Evolutionary conservation across 2,797 vertebrate species (phyloP).

Genomic region (Chaetodon trifasciatus): DNA sequence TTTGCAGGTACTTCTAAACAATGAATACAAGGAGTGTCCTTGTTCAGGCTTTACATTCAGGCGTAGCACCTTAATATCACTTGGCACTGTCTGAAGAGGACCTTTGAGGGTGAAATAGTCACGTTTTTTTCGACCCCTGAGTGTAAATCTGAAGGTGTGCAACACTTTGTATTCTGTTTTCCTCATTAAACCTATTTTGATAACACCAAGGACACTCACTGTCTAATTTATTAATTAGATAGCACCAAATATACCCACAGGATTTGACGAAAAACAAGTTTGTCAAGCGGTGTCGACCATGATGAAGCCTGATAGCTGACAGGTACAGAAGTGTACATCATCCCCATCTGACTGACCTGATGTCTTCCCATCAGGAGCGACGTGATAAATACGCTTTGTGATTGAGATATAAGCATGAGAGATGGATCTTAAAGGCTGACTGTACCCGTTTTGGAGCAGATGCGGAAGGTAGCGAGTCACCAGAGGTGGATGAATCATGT

Average conservation of each 20-base stretch:
- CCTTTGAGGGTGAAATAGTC: slow-evolving; percentile 46
- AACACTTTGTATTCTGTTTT: slow-evolving; percentile 32
- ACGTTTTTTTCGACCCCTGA: slow-evolving; percentile 30
- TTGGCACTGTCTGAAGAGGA: slow-evolving; percentile 32
- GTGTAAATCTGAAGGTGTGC: slow-evolving; percentile 45
- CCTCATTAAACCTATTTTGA: slow-evolving; percentile 43
- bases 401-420: neutral
- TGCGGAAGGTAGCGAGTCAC: slow-evolving; percentile 94
- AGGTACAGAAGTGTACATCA: slow-evolving; percentile 15
- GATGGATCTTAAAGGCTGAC: neutral
- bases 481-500: slow-evolving; percentile 92
- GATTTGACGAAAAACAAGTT: slow-evolving; percentile 22
- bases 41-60: slow-evolving; percentile 57
- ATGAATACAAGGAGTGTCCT: slow-evolving; percentile 30
- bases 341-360: neutral
- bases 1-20: slow-evolving; percentile 30
- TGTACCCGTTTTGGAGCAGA: slow-evolving; percentile 92
- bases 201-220: slow-evolving; percentile 36
- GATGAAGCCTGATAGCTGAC: slow-evolving; percentile 33
- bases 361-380: slow-evolving; percentile 13
- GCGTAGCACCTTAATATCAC: slow-evolving; percentile 34
- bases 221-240: slow-evolving; percentile 47
- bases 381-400: slow-evolving; percentile 12
- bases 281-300: slow-evolving; percentile 2
- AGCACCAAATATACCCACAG: slow-evolving; percentile 22